A percentile compares a stretch with the other conserved stretches of the same genome.
These are phyloP conservation scores for Pipistrellus nathusii DNA, from an alignment of 2,797 vertebrate genomes.

Conservation along the genomic window DNA sequence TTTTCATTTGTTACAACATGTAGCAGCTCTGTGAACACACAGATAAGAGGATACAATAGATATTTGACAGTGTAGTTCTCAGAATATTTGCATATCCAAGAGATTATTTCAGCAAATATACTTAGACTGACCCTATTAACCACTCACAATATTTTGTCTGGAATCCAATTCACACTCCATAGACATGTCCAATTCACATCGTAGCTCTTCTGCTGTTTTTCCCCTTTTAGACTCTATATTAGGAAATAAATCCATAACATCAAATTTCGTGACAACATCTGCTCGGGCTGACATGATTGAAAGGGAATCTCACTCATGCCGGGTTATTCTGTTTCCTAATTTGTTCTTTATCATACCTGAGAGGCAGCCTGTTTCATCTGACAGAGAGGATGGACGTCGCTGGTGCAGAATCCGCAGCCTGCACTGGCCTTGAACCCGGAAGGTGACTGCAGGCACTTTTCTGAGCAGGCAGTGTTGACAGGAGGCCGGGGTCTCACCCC, in stretches of 20 bases:
- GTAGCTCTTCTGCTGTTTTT: constrained; percentile 76
- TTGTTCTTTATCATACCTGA: constrained; percentile 73
- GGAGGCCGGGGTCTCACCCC: neutral
- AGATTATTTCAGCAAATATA: constrained; percentile 84
- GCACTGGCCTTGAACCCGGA: neutral
- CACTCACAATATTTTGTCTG: constrained; percentile 85
- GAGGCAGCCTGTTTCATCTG: constrained; percentile 58
- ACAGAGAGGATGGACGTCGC: neutral
- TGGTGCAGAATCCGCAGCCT: neutral
- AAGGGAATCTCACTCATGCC: constrained; percentile 74
- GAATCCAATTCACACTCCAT: constrained; percentile 83
- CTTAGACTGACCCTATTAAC: constrained; percentile 85
- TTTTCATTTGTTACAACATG: constrained; percentile 80
- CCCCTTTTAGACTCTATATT: constrained; percentile 75
- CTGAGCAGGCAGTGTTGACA: neutral
- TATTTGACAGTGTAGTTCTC: constrained; percentile 84
- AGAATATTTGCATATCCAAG: constrained; percentile 84
- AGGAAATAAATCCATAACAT: constrained; percentile 83
- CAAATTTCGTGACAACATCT: constrained; percentile 82
- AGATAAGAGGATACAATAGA: constrained; percentile 85
- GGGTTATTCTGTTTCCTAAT: constrained; percentile 78
- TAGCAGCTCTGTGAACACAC: constrained; percentile 79
- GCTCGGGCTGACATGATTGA: constrained; percentile 80
- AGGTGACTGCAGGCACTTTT: neutral
- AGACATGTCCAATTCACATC: constrained; percentile 82